Base-by-base conservation (phyloP, 2,113 vertebrate species). In the Oryzias melastigma region DNA sequence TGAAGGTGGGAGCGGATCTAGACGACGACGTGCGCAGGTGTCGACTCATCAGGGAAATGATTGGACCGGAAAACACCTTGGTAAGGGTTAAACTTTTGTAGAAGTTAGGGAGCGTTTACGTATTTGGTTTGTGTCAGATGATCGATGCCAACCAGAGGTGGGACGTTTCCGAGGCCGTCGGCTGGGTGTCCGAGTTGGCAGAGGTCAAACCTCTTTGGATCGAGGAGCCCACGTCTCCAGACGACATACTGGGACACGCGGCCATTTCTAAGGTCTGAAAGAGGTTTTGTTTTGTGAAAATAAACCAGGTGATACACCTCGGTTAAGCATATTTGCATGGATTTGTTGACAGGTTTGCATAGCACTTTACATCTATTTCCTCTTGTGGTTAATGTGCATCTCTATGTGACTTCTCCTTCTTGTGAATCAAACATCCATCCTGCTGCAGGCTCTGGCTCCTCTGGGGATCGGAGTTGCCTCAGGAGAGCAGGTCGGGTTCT, bases 71-170 rank as follows among this genome's bases (percentile, higher is more conserved):
- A 18, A 93, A 93, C 62, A 88, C 57, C 17, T 50, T 88, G 84
- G 92, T 94, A 78, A 78, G 54, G 15, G n/a, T 49, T 29, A 7
- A 14, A 27, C 49, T 44, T 8, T 4, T 0, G 5, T 29, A n/a
- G 18, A 7, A 19, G 45, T 0, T 15, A 4, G 5, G 54, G 19
- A 49, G 22, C 2, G 3, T 2, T 27, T 10, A 7, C 13, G 49
- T 0, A 73, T 25, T 17, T 29, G 1, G 44, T 78, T 71, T 58
- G 27, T 52, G 62, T 66, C 46, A 96, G 94, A 93, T 93, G 92
- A 85, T 93, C 40, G 93, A 95, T 60, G 91, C 91, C 83, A 95
- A 94, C 80, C 92, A 94, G 86, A 81, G 89, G 47, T 91, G 92
- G 92, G 92, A 95, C 12, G 92, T 95, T 52, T 78, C 75, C 0